Base-by-base conservation (phyloP, 1,140 invertebrate species). In the Saccostrea echinata region DNA sequence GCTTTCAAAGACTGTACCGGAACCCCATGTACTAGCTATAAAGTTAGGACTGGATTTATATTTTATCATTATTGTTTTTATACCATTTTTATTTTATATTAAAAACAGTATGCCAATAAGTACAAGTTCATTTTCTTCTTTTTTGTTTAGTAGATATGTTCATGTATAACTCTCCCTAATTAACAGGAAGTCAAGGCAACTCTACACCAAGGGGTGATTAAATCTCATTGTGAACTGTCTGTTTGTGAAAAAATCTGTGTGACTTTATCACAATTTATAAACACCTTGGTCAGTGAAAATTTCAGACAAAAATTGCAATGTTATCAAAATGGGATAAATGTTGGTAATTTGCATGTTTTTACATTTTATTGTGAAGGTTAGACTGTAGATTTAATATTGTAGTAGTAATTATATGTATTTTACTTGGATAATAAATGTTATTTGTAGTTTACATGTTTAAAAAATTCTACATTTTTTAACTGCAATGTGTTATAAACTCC, bases 261-360 rank as follows among this genome's bases (percentile, higher is more conserved):
- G 35, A 83, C 13, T n/a, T 83, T 83, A 24, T 52, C 81, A 76
- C 81, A 52, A 51, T 83, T 24, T 83, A 51, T 13, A 30, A 30
- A 76, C 35, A 83, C 81, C 51, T 83, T 83, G 81, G 81, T 83
- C 81, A 83, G 81, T 51, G 81, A 83, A 83, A 83, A 51, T 83
- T 52, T 83, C 24, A n/a, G 43, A 51, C 21, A 16, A 80, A 18
- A 30, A 51, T 52, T 24, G 52, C n/a, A 24, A 24, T 83, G 13
- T 52, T 53, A 24, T 83, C n/a, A 27, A 83, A n/a, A 12, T 83
- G n/a, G 18, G 30, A 83, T 24, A 83, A 51, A 24, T 52, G 81
- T 83, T 51, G 21, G 35, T 83, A 83, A 51, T 13, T n/a, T 12
- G n/a, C 35, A 83, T 83, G 18, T n/a, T 27, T 27, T 30, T 51